phyloP scores from a whole-genome alignment of 2,113 vertebrate species.

The Girardinichthys multiradiatus region DNA sequence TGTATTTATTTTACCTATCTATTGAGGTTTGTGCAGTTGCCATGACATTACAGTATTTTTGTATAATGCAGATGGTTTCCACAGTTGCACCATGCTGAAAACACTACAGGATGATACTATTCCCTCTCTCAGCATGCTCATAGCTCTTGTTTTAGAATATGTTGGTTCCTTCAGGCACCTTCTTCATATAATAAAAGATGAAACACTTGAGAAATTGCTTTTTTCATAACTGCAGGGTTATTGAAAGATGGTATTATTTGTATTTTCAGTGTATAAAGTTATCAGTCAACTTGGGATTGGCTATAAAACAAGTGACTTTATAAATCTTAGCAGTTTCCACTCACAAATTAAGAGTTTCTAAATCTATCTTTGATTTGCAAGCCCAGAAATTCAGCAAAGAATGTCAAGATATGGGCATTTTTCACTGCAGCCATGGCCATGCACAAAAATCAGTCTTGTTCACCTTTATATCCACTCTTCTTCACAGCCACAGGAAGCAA shows the following conservation, averaged over 20 bases:
- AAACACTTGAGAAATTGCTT: constrained; percentile 29
- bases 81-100: constrained; percentile 9
- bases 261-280: constrained; percentile 26
- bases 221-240: constrained; percentile 17
- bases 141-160: constrained; percentile 25
- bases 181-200: constrained; percentile 33
- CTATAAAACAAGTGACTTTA: constrained; percentile 5
- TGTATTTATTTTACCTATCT: constrained; percentile 18
- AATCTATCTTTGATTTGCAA: constrained; percentile 7
- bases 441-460: constrained; percentile 32
- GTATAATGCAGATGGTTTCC: constrained; percentile 7
- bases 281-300: constrained; percentile 4
- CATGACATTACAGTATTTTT: constrained; percentile 39
- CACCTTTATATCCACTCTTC: constrained; percentile 33
- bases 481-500: constrained; percentile 24
- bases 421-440: constrained; percentile 7
- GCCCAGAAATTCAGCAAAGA: neutral
- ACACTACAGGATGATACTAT: constrained; percentile 26
- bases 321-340: neutral
- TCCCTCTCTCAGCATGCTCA: constrained; percentile 31
- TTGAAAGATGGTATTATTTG: constrained; percentile 29
- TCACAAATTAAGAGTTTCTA: constrained; percentile 1
- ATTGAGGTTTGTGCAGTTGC: constrained; percentile 51
- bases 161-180: constrained; percentile 38
- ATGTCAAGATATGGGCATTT: neutral